phyloP scores from a whole-genome alignment of 2,888 invertebrate species.

The Hololepta plana region DNA sequence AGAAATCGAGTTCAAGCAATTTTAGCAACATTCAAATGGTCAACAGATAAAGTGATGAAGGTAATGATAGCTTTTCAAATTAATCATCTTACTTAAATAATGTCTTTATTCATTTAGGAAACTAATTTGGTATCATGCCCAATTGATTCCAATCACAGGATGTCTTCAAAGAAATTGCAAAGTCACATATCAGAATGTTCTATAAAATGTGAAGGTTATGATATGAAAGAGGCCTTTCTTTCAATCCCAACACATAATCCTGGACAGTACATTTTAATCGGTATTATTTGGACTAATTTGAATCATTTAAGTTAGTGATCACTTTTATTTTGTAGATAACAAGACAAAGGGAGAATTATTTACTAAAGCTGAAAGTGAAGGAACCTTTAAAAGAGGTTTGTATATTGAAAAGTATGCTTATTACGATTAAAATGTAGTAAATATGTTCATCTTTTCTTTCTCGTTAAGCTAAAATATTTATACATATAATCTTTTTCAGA shows the following conservation, averaged over 20 bases:
- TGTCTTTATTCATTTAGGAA: slow-evolving; percentile 14
- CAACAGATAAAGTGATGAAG: slow-evolving; percentile 17
- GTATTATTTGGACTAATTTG: slow-evolving; percentile 14
- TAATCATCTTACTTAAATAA: slow-evolving; percentile 3
- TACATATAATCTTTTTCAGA: slow-evolving; percentile 15
- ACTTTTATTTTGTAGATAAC: slow-evolving; percentile 23
- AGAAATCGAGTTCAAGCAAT: slow-evolving; percentile 21
- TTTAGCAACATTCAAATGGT: slow-evolving; percentile 22
- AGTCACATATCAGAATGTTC: slow-evolving; percentile 29
- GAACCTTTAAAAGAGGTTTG: slow-evolving; percentile 22
- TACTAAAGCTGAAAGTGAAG: slow-evolving; percentile 14
- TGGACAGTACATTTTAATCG: slow-evolving; percentile 21
- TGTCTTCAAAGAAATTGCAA: slow-evolving; percentile 24
- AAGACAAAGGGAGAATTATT: slow-evolving; percentile 24
- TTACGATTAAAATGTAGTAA: slow-evolving; percentile 3
- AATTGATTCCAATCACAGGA: slow-evolving; percentile 27
- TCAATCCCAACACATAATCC: slow-evolving; percentile 23
- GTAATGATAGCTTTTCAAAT: slow-evolving; percentile 13
- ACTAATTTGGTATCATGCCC: slow-evolving; percentile 25
- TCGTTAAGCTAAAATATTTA: slow-evolving; percentile 14
- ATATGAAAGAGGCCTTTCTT: slow-evolving; percentile 25
- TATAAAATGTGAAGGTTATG: slow-evolving; percentile 30
- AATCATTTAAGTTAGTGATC: slow-evolving; percentile 5
- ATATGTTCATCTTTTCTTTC: slow-evolving; percentile 3
- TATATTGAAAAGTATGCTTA: slow-evolving; percentile 8